Conservation (phyloP, 2,797 vertebrate genomes). For the Sebastes hopkinsi region DNA sequence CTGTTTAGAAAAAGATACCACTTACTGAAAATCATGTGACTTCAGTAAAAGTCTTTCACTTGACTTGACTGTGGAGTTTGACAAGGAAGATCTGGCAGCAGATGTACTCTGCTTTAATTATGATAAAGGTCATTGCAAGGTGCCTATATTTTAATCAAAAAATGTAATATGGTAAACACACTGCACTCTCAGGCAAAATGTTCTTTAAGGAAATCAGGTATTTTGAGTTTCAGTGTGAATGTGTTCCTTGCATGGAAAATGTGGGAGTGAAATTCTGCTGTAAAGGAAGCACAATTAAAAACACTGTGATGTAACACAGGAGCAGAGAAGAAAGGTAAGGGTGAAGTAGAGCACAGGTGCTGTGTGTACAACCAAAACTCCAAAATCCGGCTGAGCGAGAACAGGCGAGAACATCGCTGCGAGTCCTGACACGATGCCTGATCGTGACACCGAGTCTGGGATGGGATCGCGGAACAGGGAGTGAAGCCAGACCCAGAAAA, state of each 20-base stretch:
- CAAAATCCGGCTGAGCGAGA: slow-evolving; percentile 63
- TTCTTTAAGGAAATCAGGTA: background rate
- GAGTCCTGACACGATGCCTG: slow-evolving; percentile 64
- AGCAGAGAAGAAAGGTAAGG: background rate
- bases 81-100: background rate
- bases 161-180: background rate
- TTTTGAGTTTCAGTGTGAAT: background rate
- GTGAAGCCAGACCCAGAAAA: slow-evolving; percentile 74
- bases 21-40: slow-evolving; percentile 48
- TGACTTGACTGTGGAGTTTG: slow-evolving; percentile 30
- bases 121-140: background rate
- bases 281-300: background rate
- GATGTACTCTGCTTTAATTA: background rate
- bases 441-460: slow-evolving; percentile 41
- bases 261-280: background rate
- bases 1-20: background rate
- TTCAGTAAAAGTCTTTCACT: background rate
- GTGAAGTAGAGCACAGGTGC: slow-evolving; percentile 9
- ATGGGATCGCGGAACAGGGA: slow-evolving; percentile 60
- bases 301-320: background rate
- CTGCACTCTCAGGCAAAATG: background rate
- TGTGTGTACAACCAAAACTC: slow-evolving; percentile 40
- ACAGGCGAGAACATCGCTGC: slow-evolving; percentile 46
- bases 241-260: background rate
- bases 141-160: background rate